Base-by-base conservation (phyloP, 2,113 vertebrate species). In the Thamnaconus septentrionalis region DNA sequence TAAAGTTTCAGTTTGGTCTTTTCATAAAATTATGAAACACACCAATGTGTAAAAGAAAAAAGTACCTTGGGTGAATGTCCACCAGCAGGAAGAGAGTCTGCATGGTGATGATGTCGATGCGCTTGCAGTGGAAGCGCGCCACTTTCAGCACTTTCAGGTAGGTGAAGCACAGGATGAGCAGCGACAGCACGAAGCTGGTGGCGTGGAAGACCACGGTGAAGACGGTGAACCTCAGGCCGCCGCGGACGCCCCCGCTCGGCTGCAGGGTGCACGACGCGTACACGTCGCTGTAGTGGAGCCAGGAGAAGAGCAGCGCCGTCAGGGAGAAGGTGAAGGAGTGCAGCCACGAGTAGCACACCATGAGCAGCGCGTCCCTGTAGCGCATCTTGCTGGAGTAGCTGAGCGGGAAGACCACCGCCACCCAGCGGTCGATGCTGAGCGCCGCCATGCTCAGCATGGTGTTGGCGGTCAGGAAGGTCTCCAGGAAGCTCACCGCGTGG, bases 381-480 rank as follows among this genome's bases (percentile, higher is more conserved):
- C 94, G 88, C 94, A 95, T 94, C 71, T 93, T 94, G 59, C 90
- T 88, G 69, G 92, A 90, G 79, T 94, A 94, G 71, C 93, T 93
- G 56, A 93, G 80, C 11, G 92, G 93, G 88, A 95, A 95, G 50
- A 93, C 94, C 84, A 94, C 92, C 0, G 93, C 93, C 65, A 94
- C 93, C 94, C 94, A 94, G 53, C 91, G 92, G 88, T 94, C 92
- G 49, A 93, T 92, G 80, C 94, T 93, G 66, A 94, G 93, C 0
- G 92, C 93, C 46, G 91, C 94, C 93, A 92, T 93, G 85, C 91
- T 94, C 80, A 94, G 75, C 92, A 93, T 94, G 3, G 89, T 88
- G 87, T 93, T 93, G 8, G 92, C 92, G 40, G 91, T 93, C 73
- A 94, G 87, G 47, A 94, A 94, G 75, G 93, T 93, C 88, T 94